Evolutionary conservation across 2,797 vertebrate genomes (phyloP).

Genomic region (Miichthys miiuy): DNA sequence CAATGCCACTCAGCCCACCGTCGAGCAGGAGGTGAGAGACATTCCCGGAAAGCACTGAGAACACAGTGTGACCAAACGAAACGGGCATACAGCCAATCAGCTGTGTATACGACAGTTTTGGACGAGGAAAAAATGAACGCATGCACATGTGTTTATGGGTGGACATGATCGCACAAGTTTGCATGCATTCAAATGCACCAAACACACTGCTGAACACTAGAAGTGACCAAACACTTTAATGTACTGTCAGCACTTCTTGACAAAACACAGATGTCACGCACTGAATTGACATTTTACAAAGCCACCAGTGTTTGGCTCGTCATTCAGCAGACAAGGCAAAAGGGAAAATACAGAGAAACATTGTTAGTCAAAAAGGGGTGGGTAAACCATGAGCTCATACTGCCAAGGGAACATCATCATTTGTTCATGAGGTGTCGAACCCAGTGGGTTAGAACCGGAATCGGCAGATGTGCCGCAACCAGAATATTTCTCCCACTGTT

Average conservation of each 20-base stretch:
- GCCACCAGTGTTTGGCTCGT: slow-evolving; percentile 56
- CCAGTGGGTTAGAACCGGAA: slow-evolving; percentile 57
- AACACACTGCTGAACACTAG: slow-evolving; percentile 19
- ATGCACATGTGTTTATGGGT: slow-evolving; percentile 21
- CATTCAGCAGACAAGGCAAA: slow-evolving; percentile 54
- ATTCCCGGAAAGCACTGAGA: slow-evolving; percentile 5
- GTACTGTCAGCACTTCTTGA: slow-evolving; percentile 58
- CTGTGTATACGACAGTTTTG: slow-evolving; percentile 20
- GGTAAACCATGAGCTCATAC: slow-evolving; percentile 69
- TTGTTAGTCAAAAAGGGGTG: slow-evolving; percentile 60
- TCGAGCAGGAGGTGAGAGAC: slow-evolving; percentile 89
- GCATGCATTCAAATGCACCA: background rate
- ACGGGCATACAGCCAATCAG: slow-evolving; percentile 15
- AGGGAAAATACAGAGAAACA: slow-evolving; percentile 59
- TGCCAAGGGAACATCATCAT: slow-evolving; percentile 67
- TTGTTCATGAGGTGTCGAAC: slow-evolving; percentile 71
- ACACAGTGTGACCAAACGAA: background rate
- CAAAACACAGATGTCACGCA: slow-evolving; percentile 59
- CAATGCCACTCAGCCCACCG: slow-evolving; percentile 87
- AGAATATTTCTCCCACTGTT: slow-evolving; percentile 33
- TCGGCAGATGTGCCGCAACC: slow-evolving; percentile 58
- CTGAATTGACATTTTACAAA: slow-evolving; percentile 63
- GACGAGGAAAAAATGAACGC: slow-evolving; percentile 7
- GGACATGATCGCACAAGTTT: background rate
- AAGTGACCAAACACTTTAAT: slow-evolving; percentile 34